These are phyloP conservation scores for Cantharis lateralis DNA, from an alignment of 2,888 invertebrate genomes.

Conservation along the genomic window DNA sequence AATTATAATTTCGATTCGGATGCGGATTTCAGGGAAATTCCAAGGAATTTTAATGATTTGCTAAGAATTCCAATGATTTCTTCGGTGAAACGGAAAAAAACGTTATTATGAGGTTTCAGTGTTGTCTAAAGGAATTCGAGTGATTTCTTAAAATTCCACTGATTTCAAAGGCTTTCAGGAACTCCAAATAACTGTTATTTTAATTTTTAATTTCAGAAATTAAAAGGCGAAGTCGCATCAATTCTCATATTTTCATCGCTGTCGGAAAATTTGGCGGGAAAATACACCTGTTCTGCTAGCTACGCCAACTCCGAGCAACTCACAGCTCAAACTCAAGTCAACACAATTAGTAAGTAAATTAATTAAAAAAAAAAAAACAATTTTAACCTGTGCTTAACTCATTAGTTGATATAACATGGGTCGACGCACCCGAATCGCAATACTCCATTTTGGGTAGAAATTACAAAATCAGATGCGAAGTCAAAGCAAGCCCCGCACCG, in stretches of 20 bases:
- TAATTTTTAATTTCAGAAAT: slow-evolving; percentile 30
- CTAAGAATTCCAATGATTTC: no score
- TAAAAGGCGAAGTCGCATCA: slow-evolving; percentile 67
- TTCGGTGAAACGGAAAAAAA: no score
- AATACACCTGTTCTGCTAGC: slow-evolving; percentile 80
- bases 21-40: no score
- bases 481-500: slow-evolving; percentile 82
- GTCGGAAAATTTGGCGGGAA: slow-evolving; percentile 76
- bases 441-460: slow-evolving; percentile 77
- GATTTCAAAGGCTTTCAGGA: no score
- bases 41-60: no score
- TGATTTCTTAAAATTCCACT: no score
- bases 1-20: no score
- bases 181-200: no score
- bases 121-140: no score
- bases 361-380: no score
- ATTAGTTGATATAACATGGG: slow-evolving; percentile 81
- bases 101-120: no score
- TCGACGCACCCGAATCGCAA: slow-evolving; percentile 83
- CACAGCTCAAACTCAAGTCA: slow-evolving; percentile 69
- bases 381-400: not conserved
- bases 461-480: slow-evolving; percentile 81
- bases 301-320: slow-evolving; percentile 74
- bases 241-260: slow-evolving; percentile 77
- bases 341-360: slow-evolving; percentile 76